Base-by-base conservation (phyloP, 2,888 invertebrate species). In the Rosalia funebris region DNA sequence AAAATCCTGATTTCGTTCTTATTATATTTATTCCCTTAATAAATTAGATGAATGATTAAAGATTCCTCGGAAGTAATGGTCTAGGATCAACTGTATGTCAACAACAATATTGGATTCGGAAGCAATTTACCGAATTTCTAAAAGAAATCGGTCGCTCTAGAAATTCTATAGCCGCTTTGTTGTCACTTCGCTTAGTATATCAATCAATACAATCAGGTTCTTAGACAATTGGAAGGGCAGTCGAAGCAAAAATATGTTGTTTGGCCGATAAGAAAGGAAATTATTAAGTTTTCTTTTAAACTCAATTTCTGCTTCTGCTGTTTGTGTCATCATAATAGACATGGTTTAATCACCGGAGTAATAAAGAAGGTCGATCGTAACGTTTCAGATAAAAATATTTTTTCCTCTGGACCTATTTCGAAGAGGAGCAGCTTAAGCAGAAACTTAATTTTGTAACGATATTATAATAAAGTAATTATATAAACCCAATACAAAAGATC, bases 51-150 rank as follows among this genome's bases (percentile, higher is more conserved):
- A 56, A 39, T 56, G 48, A 47, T 56, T 48, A 41, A 64, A 67
- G 60, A 73, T 67, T 67, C 66, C 62, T 34, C 56, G 52, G 15
- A 58, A 60, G 65, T 65, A 70, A 65, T 70, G 64, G 65, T 58
- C 53, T 52, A 57, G 67, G 69, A 69, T 69, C 71, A 66, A 58
- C 69, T 65, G 66, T 71, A 69, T 72, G 74, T 74, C 74, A 74
- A 74, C 71, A 71, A 65, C 69, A 68, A 70, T 71, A 74, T 72
- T 72, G 69, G 71, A 70, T 74, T 72, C 71, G 71, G 72, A 73
- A 74, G 72, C 71, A 71, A 72, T 74, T 71, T 71, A 67, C 65
- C 52, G 65, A 60, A 67, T 65, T 65, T 69, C 63, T 66, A 68
- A 72, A 70, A 68, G 71, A 70, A 73, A 65, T 70, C 71, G 69